Evolutionary conservation across 2,113 vertebrate species (phyloP).

Genomic region (Vulpes vulpes): DNA sequence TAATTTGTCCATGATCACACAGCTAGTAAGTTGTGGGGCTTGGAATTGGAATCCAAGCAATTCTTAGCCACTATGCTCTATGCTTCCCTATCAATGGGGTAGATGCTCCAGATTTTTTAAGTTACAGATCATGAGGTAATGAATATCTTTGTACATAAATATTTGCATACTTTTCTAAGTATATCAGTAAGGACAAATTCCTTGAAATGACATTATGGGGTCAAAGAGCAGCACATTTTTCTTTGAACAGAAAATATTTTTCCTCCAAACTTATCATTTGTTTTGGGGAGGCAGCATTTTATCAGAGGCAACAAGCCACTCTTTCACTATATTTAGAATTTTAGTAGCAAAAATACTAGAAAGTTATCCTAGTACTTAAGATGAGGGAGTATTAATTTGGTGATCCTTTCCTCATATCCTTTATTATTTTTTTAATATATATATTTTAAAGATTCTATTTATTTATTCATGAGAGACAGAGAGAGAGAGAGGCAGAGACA

Average conservation of each 20-base stretch:
- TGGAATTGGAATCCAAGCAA: background rate
- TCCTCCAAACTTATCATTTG: background rate
- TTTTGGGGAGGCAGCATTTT: background rate
- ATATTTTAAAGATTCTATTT: too few species aligned
- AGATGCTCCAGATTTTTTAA: background rate
- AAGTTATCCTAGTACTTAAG: background rate
- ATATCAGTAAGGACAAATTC: background rate
- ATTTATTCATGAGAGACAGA: too few species aligned
- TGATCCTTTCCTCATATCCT: background rate
- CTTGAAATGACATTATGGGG: background rate
- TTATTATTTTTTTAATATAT: too few species aligned
- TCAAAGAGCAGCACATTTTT: background rate
- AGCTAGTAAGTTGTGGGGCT: background rate
- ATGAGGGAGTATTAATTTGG: background rate
- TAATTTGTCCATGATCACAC: background rate
- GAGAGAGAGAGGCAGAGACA: too few species aligned
- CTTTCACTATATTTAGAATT: background rate
- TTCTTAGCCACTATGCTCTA: background rate
- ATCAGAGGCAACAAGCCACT: background rate
- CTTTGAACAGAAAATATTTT: background rate
- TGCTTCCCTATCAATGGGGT: background rate
- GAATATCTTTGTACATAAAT: background rate
- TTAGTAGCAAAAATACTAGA: background rate
- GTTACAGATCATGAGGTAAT: background rate
- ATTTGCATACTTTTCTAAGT: constrained; percentile 2